These are phyloP conservation scores for Phasia obesa DNA, from an alignment of 2,888 invertebrate species.

Conservation along the genomic window DNA sequence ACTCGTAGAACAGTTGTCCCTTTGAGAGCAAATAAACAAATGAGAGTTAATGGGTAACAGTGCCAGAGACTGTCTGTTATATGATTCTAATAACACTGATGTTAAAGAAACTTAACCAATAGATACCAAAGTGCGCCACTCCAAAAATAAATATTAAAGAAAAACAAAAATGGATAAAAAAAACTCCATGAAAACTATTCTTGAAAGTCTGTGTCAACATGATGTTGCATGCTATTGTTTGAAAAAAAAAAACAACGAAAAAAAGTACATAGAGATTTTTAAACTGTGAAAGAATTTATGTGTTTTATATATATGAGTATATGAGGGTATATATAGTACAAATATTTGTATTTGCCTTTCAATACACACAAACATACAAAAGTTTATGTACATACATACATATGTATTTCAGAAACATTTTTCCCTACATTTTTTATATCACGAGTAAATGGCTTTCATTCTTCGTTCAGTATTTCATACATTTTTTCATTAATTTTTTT, in stretches of 20 bases:
- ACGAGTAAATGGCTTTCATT: background rate
- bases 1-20: no score
- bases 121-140: conserved; percentile 53
- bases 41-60: background rate
- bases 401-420: background rate
- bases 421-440: background rate
- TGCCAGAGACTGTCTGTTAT: background rate
- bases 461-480: conserved; percentile 21
- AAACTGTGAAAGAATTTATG: conserved; percentile 26
- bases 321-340: conserved; percentile 2
- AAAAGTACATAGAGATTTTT: conserved; percentile 9
- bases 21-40: no score
- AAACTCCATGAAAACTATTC: conserved; percentile 26
- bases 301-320: background rate
- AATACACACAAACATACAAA: conserved; percentile 2
- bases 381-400: no score
- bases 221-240: conserved; percentile 59
- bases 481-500: conserved; percentile 6
- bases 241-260: background rate
- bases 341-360: conserved; percentile 49
- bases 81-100: conserved; percentile 14
- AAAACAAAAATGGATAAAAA: background rate
- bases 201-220: conserved; percentile 24
- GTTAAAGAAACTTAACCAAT: conserved; percentile 33
- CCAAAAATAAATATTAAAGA: conserved; percentile 53